Evolutionary conservation across 2,888 invertebrate genomes (phyloP).

Genomic region (Malthinus flaveolus): DNA sequence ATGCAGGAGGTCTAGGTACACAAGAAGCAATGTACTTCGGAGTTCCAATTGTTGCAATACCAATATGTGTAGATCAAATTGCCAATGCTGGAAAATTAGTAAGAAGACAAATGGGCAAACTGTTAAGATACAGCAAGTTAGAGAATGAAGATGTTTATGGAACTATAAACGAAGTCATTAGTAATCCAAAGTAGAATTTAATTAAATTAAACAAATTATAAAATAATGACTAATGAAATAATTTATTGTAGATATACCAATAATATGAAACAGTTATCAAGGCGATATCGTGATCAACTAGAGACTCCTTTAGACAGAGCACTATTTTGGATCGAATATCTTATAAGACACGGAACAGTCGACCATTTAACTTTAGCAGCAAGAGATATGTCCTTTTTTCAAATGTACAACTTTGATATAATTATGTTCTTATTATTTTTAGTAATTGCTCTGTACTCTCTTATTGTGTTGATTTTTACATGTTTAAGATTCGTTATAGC

Average conservation of each 20-base stretch:
- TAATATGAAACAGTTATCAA: constrained; percentile 28
- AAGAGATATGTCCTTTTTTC: constrained; percentile 23
- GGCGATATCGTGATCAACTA: constrained; percentile 29
- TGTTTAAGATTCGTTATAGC: too few relatives aligned
- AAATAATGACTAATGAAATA: background rate
- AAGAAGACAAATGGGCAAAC: constrained; percentile 35
- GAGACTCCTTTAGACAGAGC: constrained; percentile 29
- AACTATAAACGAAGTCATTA: constrained; percentile 35
- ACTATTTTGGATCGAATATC: constrained; percentile 32
- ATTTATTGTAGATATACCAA: constrained; percentile 30
- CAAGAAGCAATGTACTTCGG: constrained; percentile 38
- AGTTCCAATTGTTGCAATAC: constrained; percentile 40
- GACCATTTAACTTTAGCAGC: constrained; percentile 22
- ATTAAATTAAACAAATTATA: background rate
- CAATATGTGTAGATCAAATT: constrained; percentile 44
- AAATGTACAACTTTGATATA: background rate
- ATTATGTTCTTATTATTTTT: background rate
- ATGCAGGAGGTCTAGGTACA: constrained; percentile 41
- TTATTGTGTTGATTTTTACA: background rate
- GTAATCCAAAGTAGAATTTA: constrained; percentile 38
- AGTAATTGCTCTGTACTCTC: background rate
- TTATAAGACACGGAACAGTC: constrained; percentile 22
- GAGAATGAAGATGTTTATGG: constrained; percentile 30
- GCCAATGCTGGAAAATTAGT: constrained; percentile 41
- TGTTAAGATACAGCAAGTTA: constrained; percentile 32